Percentiles rank a stretch among this genome's conserved stretches.
Conservation (phyloP, 2,113 vertebrate genomes). For the Mystacornis crossleyi region DNA sequence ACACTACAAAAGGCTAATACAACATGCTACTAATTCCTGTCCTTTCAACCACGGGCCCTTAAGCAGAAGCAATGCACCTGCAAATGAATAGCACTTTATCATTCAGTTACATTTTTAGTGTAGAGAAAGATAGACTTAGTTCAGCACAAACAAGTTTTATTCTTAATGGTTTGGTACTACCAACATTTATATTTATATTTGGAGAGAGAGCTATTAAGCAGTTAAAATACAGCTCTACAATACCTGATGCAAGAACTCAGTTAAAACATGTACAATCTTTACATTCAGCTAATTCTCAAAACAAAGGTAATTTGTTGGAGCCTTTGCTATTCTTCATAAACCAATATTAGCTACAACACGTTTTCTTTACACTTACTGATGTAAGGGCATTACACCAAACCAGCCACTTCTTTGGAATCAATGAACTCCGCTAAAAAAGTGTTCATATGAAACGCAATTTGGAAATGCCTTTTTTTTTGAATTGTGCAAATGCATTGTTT, state of each 20-base stretch:
- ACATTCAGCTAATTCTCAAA: constrained; percentile 23
- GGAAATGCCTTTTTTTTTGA: neutral
- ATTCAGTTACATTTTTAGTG: constrained; percentile 89
- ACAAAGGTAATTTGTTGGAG: constrained; percentile 40
- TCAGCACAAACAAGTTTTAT: constrained; percentile 91
- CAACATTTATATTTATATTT: constrained; percentile 86
- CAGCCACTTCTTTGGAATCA: neutral
- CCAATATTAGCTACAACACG: neutral
- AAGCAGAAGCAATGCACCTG: constrained; percentile 99
- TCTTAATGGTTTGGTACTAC: constrained; percentile 80
- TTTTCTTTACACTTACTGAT: constrained; percentile 3
- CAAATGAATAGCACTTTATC: constrained; percentile 98
- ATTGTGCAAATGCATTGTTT: neutral
- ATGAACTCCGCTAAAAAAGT: neutral
- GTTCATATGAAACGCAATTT: neutral
- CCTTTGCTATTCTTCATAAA: constrained; percentile 20
- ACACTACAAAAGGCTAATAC: constrained; percentile 99
- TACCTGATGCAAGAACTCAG: constrained; percentile 35
- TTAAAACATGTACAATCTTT: constrained; percentile 39
- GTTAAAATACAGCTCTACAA: constrained; percentile 75
- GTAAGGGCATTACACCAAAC: neutral
- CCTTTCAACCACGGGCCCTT: constrained; percentile 94
- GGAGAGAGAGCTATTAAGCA: constrained; percentile 75
- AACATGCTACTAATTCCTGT: constrained; percentile 96
- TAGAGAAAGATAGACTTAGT: constrained; percentile 82